Evolutionary conservation across 92 coral and sea anemone species (phyloP).

Genomic region (Micromussa lordhowensis): DNA sequence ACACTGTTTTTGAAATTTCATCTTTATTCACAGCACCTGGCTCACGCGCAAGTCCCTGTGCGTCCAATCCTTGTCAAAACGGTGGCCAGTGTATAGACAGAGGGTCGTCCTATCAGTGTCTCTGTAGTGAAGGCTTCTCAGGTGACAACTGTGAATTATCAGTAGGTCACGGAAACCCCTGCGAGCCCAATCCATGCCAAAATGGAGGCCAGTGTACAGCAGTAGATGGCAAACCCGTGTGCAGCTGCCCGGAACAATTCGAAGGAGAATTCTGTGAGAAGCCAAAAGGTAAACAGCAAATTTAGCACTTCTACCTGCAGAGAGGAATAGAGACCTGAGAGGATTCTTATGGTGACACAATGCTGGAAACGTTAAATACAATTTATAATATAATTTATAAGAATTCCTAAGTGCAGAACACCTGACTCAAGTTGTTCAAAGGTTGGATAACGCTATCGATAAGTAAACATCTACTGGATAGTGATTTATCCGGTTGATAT

Average conservation of each 20-base stretch:
- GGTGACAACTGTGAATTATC: constrained; percentile 74
- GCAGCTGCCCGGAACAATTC: constrained; percentile 73
- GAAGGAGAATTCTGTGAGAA: constrained; percentile 75
- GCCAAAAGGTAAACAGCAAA: constrained; percentile 45
- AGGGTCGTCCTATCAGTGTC: constrained; percentile 43
- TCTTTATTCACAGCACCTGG: constrained; percentile 25
- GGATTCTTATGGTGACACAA: background rate
- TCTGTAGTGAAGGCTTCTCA: constrained; percentile 71
- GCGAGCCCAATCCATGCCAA: constrained; percentile 78
- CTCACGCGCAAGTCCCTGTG: constrained; percentile 62
- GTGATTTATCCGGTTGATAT: too few relatives aligned
- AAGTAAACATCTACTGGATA: too few relatives aligned
- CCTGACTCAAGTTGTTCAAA: too few relatives aligned
- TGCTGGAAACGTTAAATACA: background rate
- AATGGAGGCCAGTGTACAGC: constrained; percentile 75
- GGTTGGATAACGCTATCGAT: too few relatives aligned
- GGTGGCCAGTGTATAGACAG: constrained; percentile 68
- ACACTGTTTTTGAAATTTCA: background rate
- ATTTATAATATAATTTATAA: too few relatives aligned
- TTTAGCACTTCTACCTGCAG: background rate
- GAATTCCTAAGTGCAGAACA: too few relatives aligned
- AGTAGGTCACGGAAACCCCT: constrained; percentile 66
- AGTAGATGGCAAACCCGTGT: constrained; percentile 52
- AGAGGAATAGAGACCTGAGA: background rate
- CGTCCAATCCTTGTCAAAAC: constrained; percentile 84